Evolutionary conservation across 2,113 vertebrate genomes (phyloP).

Genomic region (Patagioenas fasciata): DNA sequence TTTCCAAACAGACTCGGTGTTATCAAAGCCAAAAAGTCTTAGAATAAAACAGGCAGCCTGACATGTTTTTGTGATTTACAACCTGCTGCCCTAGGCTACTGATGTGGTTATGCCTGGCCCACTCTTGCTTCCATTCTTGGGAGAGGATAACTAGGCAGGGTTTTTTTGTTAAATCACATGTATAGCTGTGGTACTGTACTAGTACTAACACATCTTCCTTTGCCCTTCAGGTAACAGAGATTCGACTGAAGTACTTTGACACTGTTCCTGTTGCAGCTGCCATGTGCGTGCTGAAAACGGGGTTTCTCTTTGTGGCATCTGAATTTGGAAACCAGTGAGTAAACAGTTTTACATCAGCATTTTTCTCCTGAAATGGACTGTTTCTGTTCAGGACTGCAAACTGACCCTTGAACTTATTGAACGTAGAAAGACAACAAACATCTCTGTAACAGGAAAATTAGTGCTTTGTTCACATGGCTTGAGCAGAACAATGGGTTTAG

Average conservation of each 20-base stretch:
- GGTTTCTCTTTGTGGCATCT: conserved; percentile 95
- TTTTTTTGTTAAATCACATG: background rate
- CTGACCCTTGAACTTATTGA: background rate
- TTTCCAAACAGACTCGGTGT: background rate
- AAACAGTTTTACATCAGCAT: background rate
- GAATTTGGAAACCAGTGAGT: conserved; percentile 99
- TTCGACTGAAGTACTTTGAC: conserved; percentile 97
- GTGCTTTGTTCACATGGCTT: background rate
- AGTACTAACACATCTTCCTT: background rate
- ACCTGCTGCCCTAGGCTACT: background rate
- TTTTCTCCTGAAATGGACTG: background rate
- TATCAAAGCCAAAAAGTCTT: background rate
- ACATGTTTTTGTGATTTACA: background rate
- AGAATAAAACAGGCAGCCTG: background rate
- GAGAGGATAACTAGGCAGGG: background rate
- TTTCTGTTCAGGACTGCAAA: background rate
- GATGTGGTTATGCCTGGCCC: background rate
- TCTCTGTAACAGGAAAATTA: background rate
- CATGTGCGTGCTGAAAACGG: conserved; percentile 98
- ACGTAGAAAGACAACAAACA: background rate
- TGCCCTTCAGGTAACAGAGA: conserved; percentile 90
- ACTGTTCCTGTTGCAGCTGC: conserved; percentile 95
- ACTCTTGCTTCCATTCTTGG: background rate
- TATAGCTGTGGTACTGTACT: background rate
- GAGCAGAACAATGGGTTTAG: background rate